These are phyloP conservation scores for Hoplias malabaricus DNA, from an alignment of 2,113 vertebrate species.

Conservation along the genomic window DNA sequence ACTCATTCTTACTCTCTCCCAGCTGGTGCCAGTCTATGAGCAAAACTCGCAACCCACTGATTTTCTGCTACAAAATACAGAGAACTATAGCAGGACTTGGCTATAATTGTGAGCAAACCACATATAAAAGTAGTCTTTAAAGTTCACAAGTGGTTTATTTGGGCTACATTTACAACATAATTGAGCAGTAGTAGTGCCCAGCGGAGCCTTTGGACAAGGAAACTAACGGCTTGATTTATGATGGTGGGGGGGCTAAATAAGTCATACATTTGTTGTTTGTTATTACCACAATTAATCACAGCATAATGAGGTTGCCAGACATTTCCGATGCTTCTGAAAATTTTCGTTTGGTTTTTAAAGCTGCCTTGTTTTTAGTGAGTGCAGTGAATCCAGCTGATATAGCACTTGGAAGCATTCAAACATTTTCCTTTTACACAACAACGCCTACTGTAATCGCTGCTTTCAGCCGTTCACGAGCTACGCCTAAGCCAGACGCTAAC, in stretches of 20 bases:
- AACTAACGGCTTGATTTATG: background rate
- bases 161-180: background rate
- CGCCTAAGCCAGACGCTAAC: constrained; percentile 26
- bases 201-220: background rate
- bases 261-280: background rate
- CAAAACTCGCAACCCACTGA: constrained; percentile 73
- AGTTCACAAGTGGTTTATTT: background rate
- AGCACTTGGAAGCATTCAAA: constrained; percentile 12
- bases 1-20: constrained; percentile 73
- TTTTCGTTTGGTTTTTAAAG: background rate
- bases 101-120: background rate
- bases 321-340: background rate
- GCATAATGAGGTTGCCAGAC: background rate
- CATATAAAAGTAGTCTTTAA: background rate
- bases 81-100: background rate
- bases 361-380: background rate
- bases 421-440: constrained; percentile 12
- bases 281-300: background rate
- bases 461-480: constrained; percentile 11
- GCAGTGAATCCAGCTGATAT: constrained; percentile 11
- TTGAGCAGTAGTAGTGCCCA: background rate
- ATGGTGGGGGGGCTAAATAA: background rate
- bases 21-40: constrained; percentile 76
- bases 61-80: background rate
- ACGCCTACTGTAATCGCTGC: constrained; percentile 28